These are phyloP conservation scores for Galaxea fascicularis DNA, from an alignment of 92 coral and sea anemone genomes.

Conservation along the genomic window DNA sequence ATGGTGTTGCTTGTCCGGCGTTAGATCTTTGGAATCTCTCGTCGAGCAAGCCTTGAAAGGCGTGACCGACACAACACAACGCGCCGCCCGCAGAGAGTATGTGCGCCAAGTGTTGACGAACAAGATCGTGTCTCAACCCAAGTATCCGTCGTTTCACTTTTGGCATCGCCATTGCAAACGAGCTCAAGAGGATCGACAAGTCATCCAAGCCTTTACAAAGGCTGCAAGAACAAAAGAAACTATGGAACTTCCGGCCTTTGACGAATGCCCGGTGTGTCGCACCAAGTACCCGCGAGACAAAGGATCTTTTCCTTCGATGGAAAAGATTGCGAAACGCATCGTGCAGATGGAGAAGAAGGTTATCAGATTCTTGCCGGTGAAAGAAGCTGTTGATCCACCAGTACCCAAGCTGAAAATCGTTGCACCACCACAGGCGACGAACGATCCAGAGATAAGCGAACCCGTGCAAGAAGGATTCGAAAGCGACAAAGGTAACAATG, in stretches of 20 bases:
- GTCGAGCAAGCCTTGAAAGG: neutral
- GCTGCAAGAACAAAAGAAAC: neutral
- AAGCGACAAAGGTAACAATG: neutral
- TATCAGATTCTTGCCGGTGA: neutral
- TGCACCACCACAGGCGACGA: neutral
- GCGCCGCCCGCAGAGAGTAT: neutral
- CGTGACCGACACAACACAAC: neutral
- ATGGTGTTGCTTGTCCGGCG: conserved; percentile 25
- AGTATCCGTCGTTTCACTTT: conserved; percentile 2
- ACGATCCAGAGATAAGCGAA: neutral
- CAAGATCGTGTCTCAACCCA: neutral
- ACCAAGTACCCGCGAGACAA: neutral
- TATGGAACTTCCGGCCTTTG: neutral
- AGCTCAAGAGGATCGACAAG: neutral
- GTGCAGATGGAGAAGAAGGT: neutral
- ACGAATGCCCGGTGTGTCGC: conserved; percentile 10
- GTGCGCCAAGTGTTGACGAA: neutral
- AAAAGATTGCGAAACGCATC: neutral
- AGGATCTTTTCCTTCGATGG: neutral
- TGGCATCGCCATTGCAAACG: conserved; percentile 15
- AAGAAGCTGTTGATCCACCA: neutral
- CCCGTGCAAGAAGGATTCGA: neutral
- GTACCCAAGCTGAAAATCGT: neutral
- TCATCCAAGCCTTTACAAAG: neutral
- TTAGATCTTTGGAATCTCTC: neutral